Conservation (phyloP, 2,888 invertebrate species). For the Macrosiphum euphorbiae region DNA sequence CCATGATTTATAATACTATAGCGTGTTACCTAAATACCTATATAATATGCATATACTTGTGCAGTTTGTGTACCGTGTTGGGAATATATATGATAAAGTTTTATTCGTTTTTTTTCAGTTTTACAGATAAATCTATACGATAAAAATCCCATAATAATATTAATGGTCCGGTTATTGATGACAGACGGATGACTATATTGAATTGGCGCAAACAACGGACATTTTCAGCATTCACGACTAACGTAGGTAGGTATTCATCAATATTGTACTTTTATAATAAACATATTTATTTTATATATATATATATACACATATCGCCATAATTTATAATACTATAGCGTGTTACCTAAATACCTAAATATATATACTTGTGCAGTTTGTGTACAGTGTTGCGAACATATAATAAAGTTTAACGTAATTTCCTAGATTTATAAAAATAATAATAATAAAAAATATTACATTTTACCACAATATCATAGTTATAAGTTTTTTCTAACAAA, state of each 20-base stretch:
- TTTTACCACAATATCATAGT: background rate
- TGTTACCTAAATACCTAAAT: background rate
- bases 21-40: background rate
- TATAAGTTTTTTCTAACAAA: background rate
- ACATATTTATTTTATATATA: background rate
- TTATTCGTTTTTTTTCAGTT: no score
- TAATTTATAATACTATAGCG: background rate
- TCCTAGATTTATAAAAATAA: background rate
- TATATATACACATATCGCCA: background rate
- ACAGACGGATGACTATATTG: background rate
- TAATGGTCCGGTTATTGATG: no score
- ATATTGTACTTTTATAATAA: background rate
- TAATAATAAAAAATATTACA: background rate
- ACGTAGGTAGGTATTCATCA: background rate
- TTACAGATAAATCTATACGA: no score
- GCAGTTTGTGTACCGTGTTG: background rate
- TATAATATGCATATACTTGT: background rate
- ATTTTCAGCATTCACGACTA: background rate
- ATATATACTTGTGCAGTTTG: background rate
- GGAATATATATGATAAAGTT: background rate
- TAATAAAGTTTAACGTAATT: background rate
- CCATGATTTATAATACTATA: background rate
- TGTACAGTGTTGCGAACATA: background rate
- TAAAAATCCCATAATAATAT: no score
- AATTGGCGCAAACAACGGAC: background rate